Base-by-base conservation (phyloP, 2,888 invertebrate genomes). In the Lithodes maja region DNA sequence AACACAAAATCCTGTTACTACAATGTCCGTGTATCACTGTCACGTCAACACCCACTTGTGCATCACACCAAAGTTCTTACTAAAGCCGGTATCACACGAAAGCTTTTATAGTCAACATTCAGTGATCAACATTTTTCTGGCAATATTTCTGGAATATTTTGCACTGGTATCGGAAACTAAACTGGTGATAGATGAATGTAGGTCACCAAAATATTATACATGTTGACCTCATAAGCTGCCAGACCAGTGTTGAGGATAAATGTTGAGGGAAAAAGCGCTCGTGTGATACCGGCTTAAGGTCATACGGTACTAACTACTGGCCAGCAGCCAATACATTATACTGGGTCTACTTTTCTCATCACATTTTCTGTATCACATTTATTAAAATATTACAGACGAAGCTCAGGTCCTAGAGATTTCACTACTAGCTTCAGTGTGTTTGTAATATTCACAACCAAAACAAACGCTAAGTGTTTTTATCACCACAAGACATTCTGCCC, bases 251-350 rank as follows among this genome's bases (percentile, higher is more conserved):
- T 33, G 33, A 33, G 33, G 33, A 33, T 33, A 33, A 33, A 33
- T 33, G 33, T 33, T 33, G 33, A 33, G 33, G 33, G 33, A 33
- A 33, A 33, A 33, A 33, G 33, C 33, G 33, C 33, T 33, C 33
- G 33, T 33, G 33, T 33, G 33, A 33, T 33, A 33, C 33, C 33
- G 33, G 33, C 33, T 33, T 33, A 33, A 61, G 5, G 61, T 61
- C 61, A 61, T 61, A 61, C 12, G 61, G 61, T 61, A 61, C 61
- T 61, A 61, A 61, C 61, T 61, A 61, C 61, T 61, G 61, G 61
- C 61, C 61, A 61, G 61, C 61, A 61, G 61, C 61, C 61, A 61
- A 61, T 61, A 61, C 61, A 61, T 61, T 61, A 61, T 61, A 61
- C 61, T 61, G 61, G 5, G 61, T 61, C 61, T 61, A 61, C 12